Base-by-base conservation (phyloP, 2,888 invertebrate genomes). In the Psylliodes chrysocephalus region DNA sequence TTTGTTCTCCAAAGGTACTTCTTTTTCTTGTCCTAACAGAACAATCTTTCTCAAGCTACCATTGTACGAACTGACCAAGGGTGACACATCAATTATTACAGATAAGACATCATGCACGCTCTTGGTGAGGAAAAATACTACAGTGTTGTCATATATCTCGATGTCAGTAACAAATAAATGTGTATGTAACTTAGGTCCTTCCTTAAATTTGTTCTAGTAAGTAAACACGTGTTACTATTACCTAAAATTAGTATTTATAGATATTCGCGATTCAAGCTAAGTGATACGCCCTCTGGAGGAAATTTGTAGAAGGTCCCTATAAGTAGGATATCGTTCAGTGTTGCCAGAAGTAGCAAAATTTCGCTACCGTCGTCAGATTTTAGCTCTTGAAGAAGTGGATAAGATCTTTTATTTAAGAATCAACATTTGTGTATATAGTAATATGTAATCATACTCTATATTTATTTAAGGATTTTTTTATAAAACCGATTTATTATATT, bases 121-220 rank as follows among this genome's bases (percentile, higher is more conserved):
- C 68, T 78, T 78, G 0, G 75, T 75, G n/a, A 77, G 68, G 47
- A 71, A 72, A 52, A 75, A 79, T 4, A 81, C 65, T n/a, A 76
- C 71, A 1, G 75, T 68, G 35, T 73, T 73, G 15, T 75, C 75
- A 17, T 64, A 67, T 6, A 81, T 62, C 30, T 73, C 60, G 28
- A 82, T 74, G 67, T 82, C 79, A 59, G 79, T 79, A 8, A 71
- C 69, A 63, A 82, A 82, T 15, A 82, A 67, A 56, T 72, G 64
- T 82, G 82, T 1, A 80, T 65, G 60, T 75, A 78, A 19, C 67
- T 63, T 5, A 63, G 35, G 5, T 71, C 60, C 35, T 62, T 67
- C 15, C 67, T 63, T 8, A 81, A 59, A 46, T 71, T 69, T 35
- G 73, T 63, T 47, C 74, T 80, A 3, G 78, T 78, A 33, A 82